These are phyloP conservation scores for Cheilosia grossa DNA, from an alignment of 2,888 invertebrate genomes.

Conservation along the genomic window DNA sequence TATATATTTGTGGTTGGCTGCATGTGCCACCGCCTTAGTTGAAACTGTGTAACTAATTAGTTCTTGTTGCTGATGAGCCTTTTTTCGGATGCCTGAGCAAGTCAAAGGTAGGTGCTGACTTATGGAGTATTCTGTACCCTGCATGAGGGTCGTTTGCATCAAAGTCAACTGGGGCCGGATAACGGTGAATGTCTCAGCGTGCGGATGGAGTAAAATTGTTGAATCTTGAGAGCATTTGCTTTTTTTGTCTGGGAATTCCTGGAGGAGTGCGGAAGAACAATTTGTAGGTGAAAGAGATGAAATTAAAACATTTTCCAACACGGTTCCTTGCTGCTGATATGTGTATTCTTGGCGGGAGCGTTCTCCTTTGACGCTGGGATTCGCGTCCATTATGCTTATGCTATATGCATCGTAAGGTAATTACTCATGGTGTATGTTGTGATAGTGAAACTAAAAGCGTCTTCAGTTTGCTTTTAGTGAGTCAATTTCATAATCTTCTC, in stretches of 20 bases:
- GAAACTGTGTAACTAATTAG: conserved; percentile 40
- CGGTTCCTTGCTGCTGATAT: not conserved
- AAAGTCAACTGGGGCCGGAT: not conserved
- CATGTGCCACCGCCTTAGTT: conserved; percentile 8
- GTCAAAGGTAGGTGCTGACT: conserved; percentile 7
- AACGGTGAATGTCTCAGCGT: conserved; percentile 5
- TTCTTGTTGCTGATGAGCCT: conserved; percentile 43
- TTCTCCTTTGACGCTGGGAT: conserved; percentile 20
- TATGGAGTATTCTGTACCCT: not conserved
- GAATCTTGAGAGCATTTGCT: not conserved
- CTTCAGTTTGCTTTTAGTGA: too few species aligned
- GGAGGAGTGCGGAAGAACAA: conserved; percentile 4
- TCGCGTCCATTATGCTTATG: conserved; percentile 25
- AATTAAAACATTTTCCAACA: conserved; percentile 33
- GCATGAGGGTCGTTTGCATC: not conserved
- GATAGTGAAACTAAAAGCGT: not conserved
- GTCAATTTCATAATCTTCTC: too few species aligned
- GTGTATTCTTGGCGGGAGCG: conserved; percentile 8
- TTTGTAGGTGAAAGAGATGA: conserved; percentile 26
- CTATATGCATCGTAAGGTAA: conserved; percentile 7
- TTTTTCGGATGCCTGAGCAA: conserved; percentile 35
- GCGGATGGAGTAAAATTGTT: conserved; percentile 11
- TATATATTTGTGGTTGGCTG: not conserved
- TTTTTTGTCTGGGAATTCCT: conserved; percentile 8
- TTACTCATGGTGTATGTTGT: not conserved